Evolutionary conservation across 2,888 invertebrate genomes (phyloP).

Genomic region (Mylabris sibirica): DNA sequence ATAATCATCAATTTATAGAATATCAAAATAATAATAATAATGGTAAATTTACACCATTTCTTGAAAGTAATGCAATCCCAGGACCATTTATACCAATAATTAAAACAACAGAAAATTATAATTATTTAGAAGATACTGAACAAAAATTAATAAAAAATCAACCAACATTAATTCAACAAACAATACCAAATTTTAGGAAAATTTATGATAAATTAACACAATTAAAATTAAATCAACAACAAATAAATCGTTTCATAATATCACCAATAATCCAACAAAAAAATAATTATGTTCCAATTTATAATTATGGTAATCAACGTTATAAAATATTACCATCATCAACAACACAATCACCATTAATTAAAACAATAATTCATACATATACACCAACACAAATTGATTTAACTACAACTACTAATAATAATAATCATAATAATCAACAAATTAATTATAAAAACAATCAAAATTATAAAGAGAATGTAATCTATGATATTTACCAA

Average conservation of each 20-base stretch:
- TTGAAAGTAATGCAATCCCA: conserved; percentile 64
- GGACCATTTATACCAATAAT: conserved; percentile 65
- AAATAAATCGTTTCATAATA: conserved; percentile 23
- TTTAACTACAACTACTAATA: conserved; percentile 42
- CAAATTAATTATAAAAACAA: conserved; percentile 9
- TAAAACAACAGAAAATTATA: not conserved
- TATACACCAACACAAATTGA: conserved; percentile 58
- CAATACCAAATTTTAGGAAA: conserved; percentile 52
- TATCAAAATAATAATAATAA: conserved; percentile 34
- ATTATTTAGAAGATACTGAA: not conserved
- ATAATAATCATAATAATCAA: conserved; percentile 16
- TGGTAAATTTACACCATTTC: conserved; percentile 63
- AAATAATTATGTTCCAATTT: conserved; percentile 28
- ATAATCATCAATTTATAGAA: conserved; percentile 20
- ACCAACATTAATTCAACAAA: not conserved
- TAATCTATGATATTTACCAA: conserved; percentile 48
- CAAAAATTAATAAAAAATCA: not conserved
- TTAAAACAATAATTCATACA: conserved; percentile 54
- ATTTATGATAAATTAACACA: conserved; percentile 59
- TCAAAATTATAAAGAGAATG: conserved; percentile 10
- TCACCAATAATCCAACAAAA: conserved; percentile 31
- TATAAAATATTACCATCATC: conserved; percentile 36
- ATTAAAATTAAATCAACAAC: conserved; percentile 52
- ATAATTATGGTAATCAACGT: conserved; percentile 25
- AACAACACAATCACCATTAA: not conserved